phyloP scores from a whole-genome alignment of 1,140 invertebrate genomes.

The Euglossa dilemma region DNA sequence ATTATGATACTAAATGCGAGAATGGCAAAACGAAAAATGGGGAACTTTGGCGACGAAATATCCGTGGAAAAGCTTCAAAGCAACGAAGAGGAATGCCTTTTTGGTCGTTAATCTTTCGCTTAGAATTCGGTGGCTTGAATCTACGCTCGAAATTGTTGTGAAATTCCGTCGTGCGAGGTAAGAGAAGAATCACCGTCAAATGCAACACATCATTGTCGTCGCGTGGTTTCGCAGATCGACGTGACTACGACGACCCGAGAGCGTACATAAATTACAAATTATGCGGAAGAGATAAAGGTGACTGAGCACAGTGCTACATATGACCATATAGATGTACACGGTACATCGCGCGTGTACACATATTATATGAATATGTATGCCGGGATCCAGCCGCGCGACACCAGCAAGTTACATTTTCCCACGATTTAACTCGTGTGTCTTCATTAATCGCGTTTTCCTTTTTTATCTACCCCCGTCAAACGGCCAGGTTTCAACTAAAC shows the following conservation, averaged over 20 bases:
- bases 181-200: slow-evolving; percentile 11
- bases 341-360: background rate
- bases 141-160: background rate
- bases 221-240: background rate
- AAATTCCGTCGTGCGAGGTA: background rate
- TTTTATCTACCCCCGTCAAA: slow-evolving; percentile 31
- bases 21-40: background rate
- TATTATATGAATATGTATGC: slow-evolving; percentile 7
- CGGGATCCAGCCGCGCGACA: background rate
- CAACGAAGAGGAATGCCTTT: background rate
- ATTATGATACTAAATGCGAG: background rate
- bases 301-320: slow-evolving; percentile 43
- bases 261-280: slow-evolving; percentile 74
- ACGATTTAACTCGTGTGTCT: slow-evolving; percentile 62
- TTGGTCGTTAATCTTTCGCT: background rate
- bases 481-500: slow-evolving; percentile 14
- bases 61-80: too few species aligned
- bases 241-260: background rate
- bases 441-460: slow-evolving; percentile 59
- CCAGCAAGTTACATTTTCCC: slow-evolving; percentile 33
- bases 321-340: slow-evolving; percentile 11
- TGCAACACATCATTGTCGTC: slow-evolving; percentile 21
- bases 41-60: background rate
- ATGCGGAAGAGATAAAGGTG: slow-evolving; percentile 76
- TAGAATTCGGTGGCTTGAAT: background rate